phyloP scores from a whole-genome alignment of 2,113 vertebrate genomes.

The Aix galericulata region DNA sequence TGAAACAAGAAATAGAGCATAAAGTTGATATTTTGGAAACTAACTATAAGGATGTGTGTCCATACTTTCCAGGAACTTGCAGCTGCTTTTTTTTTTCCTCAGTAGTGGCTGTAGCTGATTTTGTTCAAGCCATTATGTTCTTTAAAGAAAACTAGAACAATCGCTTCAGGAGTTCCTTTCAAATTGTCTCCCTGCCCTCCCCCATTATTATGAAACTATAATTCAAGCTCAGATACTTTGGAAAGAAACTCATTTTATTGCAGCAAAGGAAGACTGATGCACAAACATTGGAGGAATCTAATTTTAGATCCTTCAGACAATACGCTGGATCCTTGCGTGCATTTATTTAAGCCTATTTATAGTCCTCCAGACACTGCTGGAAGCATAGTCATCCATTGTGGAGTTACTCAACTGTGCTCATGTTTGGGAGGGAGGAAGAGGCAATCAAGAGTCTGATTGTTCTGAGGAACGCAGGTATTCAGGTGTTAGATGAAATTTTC shows the following conservation, averaged over 20 bases:
- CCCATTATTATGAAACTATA: not conserved
- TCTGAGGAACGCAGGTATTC: slow-evolving; percentile 19
- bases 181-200: not conserved
- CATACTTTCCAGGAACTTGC: not conserved
- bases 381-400: slow-evolving; percentile 37
- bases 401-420: not conserved
- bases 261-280: slow-evolving; percentile 33
- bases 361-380: slow-evolving; percentile 15
- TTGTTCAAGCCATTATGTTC: not conserved
- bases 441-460: slow-evolving; percentile 49
- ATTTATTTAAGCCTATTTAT: slow-evolving; percentile 53
- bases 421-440: not conserved
- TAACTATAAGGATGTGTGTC: not conserved
- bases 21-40: not conserved
- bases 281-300: slow-evolving; percentile 46
- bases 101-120: not conserved
- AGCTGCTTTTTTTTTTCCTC: not conserved
- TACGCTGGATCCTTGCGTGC: not conserved
- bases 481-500: slow-evolving; percentile 38
- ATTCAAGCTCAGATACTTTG: slow-evolving; percentile 41
- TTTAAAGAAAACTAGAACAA: not conserved
- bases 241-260: slow-evolving; percentile 46
- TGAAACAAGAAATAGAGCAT: not conserved
- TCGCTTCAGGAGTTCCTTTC: not conserved
- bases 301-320: slow-evolving; percentile 68